Evolutionary conservation across 2,113 vertebrate species (phyloP).

Genomic region (Dasyornis broadbenti): DNA sequence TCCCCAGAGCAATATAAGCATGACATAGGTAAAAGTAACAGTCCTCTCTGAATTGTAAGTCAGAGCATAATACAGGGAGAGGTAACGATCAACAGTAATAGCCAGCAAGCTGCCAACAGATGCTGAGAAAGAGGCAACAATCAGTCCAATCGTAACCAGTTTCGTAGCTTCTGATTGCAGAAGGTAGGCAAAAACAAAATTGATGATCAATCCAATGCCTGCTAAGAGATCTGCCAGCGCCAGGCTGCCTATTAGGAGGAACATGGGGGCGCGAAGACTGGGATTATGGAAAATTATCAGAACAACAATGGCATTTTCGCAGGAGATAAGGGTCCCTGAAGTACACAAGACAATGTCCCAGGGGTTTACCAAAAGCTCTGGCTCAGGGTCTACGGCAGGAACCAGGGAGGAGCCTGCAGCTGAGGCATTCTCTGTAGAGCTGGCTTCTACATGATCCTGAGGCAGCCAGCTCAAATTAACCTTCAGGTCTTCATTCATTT

Average conservation of each 20-base stretch:
- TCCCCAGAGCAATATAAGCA: slow-evolving; percentile 93
- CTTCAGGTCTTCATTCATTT: slow-evolving; percentile 91
- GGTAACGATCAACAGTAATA: slow-evolving; percentile 97
- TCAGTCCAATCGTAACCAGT: slow-evolving; percentile 90
- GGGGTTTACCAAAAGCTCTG: slow-evolving; percentile 88
- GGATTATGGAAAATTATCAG: slow-evolving; percentile 98
- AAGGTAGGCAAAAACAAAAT: slow-evolving; percentile 95
- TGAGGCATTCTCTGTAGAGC: slow-evolving; percentile 81
- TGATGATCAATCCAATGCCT: slow-evolving; percentile 89
- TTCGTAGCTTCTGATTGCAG: slow-evolving; percentile 93
- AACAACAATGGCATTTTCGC: slow-evolving; percentile 95
- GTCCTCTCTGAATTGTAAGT: slow-evolving; percentile 98
- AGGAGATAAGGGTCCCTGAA: slow-evolving; percentile 95
- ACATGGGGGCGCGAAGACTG: slow-evolving; percentile 93
- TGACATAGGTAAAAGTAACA: slow-evolving; percentile 93
- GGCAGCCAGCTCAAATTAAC: slow-evolving; percentile 87
- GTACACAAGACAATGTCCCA: slow-evolving; percentile 98
- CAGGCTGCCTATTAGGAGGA: slow-evolving; percentile 95
- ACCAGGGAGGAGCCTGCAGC: slow-evolving; percentile 72
- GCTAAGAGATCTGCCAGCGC: slow-evolving; percentile 96
- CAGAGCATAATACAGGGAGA: slow-evolving; percentile 96
- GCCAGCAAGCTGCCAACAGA: slow-evolving; percentile 97
- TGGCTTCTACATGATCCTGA: slow-evolving; percentile 82
- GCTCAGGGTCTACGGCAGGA: slow-evolving; percentile 72
- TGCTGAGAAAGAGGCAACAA: slow-evolving; percentile 97